These are phyloP conservation scores for Enteromius thamalakanensis DNA, from an alignment of 2,797 vertebrate genomes.

Conservation along the genomic window DNA sequence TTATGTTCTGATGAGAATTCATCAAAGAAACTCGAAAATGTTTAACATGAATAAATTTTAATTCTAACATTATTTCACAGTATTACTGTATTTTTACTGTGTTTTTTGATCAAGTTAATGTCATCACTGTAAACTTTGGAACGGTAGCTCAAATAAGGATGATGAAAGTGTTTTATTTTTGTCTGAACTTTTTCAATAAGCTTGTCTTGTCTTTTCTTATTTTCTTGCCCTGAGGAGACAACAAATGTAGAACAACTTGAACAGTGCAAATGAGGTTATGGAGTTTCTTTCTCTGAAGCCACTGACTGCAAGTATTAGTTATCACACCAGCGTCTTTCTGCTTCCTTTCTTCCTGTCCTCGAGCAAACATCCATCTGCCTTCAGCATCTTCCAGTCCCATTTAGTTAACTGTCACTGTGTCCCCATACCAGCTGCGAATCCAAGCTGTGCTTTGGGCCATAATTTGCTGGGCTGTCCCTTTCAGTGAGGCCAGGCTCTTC, in stretches of 20 bases:
- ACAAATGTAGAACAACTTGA: background rate
- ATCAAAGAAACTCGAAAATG: background rate
- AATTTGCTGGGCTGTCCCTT: conserved; percentile 5
- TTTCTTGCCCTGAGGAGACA: background rate
- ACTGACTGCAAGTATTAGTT: conserved; percentile 25
- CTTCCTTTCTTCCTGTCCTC: conserved; percentile 2
- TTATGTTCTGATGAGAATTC: background rate
- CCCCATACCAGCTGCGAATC: conserved; percentile 12
- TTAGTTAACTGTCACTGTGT: conserved; percentile 35
- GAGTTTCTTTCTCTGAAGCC: background rate
- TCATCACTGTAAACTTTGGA: background rate
- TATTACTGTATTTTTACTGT: no score
- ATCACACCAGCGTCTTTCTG: background rate
- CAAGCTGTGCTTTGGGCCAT: conserved; percentile 20
- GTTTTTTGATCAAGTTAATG: background rate
- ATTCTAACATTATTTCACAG: no score
- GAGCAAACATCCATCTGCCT: conserved; percentile 21
- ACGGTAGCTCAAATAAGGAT: background rate
- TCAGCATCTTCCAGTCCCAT: background rate
- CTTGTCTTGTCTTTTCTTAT: conserved; percentile 20
- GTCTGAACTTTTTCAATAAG: background rate
- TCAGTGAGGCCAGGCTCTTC: conserved; percentile 13
- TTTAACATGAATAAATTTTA: background rate
- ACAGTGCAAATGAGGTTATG: conserved; percentile 10
- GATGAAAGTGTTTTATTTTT: conserved; percentile 2